Base-by-base conservation (phyloP, 2,888 invertebrate species). In the Ypsolopha scabrella region DNA sequence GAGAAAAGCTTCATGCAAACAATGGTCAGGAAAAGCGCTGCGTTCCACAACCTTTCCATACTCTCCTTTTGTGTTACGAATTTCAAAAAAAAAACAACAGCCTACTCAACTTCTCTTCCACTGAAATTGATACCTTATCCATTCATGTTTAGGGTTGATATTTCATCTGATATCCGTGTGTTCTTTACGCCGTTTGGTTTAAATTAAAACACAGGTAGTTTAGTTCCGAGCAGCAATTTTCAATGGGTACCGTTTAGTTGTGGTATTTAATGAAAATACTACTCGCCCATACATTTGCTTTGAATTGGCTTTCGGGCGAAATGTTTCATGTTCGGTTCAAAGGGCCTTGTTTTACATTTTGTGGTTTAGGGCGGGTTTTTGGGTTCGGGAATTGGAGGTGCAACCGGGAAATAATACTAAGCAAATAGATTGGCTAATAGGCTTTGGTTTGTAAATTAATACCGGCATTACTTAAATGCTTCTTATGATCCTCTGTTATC, bases 171-270 rank as follows among this genome's bases (percentile, higher is more conserved):
- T 14, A 3, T 13, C 4, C 7, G 34, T 39, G 3, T 38, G 43
- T 38, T 6, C 8, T 54, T 49, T 38, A 11, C 45, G 47, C 24
- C 48, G 35, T 54, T 55, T 45, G n/a, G 49, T 39, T 49, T 11
- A 35, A 43, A 35, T 45, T 52, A 55, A 49, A 3, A 24, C 14
- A 24, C 48, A 50, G 24, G 52, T 52, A 55, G 57, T 58, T 59
- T 53, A 57, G 55, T 55, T 56, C 55, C 53, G 58, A 53, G 59
- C 54, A 63, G 65, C 62, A 63, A 67, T 66, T 62, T 64, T 67
- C 61, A 67, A 65, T 61, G 61, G 62, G 50, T 54, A 52, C 54
- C 60, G 55, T 60, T 59, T 59, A 59, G 61, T 62, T 55, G 53
- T 53, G 55, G 57, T 59, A 51, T 57, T 57, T 55, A 60, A 60